phyloP scores from a whole-genome alignment of 2,888 invertebrate genomes.

The Hypomecis punctinalis region DNA sequence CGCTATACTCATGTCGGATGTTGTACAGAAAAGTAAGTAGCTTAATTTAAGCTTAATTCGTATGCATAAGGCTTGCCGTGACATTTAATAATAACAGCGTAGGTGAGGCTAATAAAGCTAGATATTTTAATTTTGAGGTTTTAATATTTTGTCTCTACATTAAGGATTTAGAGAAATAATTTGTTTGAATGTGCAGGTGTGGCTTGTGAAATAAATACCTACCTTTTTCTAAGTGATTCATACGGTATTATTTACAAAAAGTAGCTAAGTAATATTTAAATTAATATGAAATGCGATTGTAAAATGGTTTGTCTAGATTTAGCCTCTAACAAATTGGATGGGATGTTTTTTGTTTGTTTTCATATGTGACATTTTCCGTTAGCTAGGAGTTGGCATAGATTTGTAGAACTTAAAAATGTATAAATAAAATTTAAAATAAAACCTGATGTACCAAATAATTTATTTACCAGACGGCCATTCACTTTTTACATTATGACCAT shows the following conservation, averaged over 20 bases:
- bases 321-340: too few relatives aligned
- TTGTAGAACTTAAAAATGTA: too few relatives aligned
- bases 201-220: not conserved
- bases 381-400: too few relatives aligned
- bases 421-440: too few relatives aligned
- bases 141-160: conserved; percentile 1
- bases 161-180: not conserved
- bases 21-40: not conserved
- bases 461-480: too few relatives aligned
- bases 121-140: conserved; percentile 12
- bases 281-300: too few relatives aligned
- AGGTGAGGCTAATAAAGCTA: conserved; percentile 16
- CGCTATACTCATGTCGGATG: not conserved
- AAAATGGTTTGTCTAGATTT: too few relatives aligned
- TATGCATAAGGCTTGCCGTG: conserved; percentile 15
- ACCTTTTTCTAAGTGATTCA: not conserved
- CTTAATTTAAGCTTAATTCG: conserved; percentile 3
- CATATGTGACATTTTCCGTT: too few relatives aligned
- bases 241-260: not conserved
- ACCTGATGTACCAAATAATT: too few relatives aligned
- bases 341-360: too few relatives aligned
- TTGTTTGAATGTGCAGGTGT: conserved; percentile 13
- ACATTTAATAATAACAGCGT: conserved; percentile 16
- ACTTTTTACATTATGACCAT: too few relatives aligned
- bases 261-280: too few relatives aligned